These are phyloP conservation scores for Hydroisotoma schaefferi DNA, from an alignment of 2,888 invertebrate genomes.

Conservation along the genomic window DNA sequence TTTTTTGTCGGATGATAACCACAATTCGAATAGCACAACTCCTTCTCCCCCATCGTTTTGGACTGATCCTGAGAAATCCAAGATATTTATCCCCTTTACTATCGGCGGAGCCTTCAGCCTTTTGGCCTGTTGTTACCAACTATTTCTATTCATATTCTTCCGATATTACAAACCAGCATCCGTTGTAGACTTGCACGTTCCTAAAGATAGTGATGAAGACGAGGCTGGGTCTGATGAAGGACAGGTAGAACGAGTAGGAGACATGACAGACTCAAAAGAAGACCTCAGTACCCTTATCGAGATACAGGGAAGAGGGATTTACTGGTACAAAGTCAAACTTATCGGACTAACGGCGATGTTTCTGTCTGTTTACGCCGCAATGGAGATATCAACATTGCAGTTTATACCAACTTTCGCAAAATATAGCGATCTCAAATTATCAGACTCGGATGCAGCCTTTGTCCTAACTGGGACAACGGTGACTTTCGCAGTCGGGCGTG, in stretches of 20 bases:
- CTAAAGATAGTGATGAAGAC: too few relatives aligned
- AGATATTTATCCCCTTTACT: constrained; percentile 23
- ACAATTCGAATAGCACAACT: too few relatives aligned
- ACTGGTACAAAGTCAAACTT: constrained; percentile 12
- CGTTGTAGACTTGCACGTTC: not conserved
- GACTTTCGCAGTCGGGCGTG: constrained; percentile 33
- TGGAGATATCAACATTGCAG: constrained; percentile 41
- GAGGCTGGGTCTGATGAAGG: not conserved
- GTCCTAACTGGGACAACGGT: constrained; percentile 35
- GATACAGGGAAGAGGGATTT: not conserved
- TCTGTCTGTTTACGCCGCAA: constrained; percentile 29
- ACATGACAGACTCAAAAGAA: not conserved
- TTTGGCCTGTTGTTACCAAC: not conserved
- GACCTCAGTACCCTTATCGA: not conserved
- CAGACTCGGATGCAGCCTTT: constrained; percentile 28
- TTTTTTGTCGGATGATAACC: not conserved
- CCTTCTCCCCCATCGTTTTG: too few relatives aligned
- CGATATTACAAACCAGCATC: constrained; percentile 23
- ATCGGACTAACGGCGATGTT: constrained; percentile 11
- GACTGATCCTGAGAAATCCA: not conserved
- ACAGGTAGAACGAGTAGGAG: not conserved
- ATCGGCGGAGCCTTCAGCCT: constrained; percentile 15
- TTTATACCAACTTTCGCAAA: constrained; percentile 43
- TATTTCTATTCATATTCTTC: constrained; percentile 25
- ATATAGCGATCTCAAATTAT: constrained; percentile 28